Evolutionary conservation across 2,113 vertebrate species (phyloP), one percentile per base, ranked within the genome.

Genomic region (Muntiacus reevesi): DNA sequence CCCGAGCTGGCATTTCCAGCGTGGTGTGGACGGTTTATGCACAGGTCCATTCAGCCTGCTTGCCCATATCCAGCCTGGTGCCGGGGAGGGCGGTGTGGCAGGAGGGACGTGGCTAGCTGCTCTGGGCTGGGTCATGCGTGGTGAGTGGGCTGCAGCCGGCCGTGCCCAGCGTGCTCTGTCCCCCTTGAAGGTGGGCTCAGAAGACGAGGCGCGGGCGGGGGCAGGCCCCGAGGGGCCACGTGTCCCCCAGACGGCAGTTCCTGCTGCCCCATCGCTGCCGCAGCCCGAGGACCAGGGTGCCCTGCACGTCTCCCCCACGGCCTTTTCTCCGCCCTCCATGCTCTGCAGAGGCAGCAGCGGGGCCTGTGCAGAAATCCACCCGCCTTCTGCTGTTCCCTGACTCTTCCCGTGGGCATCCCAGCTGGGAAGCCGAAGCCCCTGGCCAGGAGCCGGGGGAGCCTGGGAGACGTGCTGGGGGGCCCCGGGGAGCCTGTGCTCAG

Each of bases 21-120:
- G 28, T 57, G 1, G 47, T 0, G 5, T 21, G n/a, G 43, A 13
- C 6, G 0, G 1, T 1, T 4, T 16, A 40, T 0, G 2, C n/a
- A 25, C 14, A 16, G 12, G 27, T n/a, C 16, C 0, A 0, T 0
- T 7, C 8, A 0, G 40, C 25, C 3, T 16, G 12, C 21, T 0
- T 4, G 36, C 19, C 1, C 0, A 5, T 1, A 3, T 21, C 43
- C 4, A 1, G 60, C 12, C 33, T 4, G 0, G 6, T 8, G 2
- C 33, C 9, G 28, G 33, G 36, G 43, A 50, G 28, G 40, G 50
- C 0, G 1, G 54, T 0, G 4, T 21, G 15, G 40, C 12, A 0
- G 81, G 6, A 28, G 28, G 59, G 25, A 5, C 3, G 5, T 45
- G 45, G 3, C 13, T 33, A 0, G 43, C 50, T 43, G 27, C 74